phyloP scores from a whole-genome alignment of 2,888 invertebrate genomes.

The Clepsis dumicolana region DNA sequence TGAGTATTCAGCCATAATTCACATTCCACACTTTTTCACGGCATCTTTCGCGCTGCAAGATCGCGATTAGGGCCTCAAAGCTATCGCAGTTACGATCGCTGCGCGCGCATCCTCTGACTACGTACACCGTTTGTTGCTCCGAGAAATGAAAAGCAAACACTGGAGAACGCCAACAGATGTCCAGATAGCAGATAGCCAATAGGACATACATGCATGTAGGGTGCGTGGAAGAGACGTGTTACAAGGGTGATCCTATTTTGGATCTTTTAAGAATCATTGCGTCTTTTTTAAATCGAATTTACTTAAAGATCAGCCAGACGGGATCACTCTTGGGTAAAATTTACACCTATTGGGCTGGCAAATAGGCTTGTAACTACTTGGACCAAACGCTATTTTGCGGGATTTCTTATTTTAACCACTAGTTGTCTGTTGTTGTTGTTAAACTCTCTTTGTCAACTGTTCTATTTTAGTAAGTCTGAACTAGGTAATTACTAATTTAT shows the following conservation, averaged over 20 bases:
- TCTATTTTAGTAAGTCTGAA: too few relatives aligned
- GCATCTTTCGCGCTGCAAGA: conserved; percentile 58
- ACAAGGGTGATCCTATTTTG: background rate
- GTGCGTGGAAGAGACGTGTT: conserved; percentile 18
- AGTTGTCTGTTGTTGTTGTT: too few relatives aligned
- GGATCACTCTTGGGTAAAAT: too few relatives aligned
- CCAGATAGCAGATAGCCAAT: conserved; percentile 86
- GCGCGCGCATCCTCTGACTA: conserved; percentile 72
- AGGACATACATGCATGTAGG: conserved; percentile 62
- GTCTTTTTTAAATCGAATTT: too few relatives aligned
- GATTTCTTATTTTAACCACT: too few relatives aligned
- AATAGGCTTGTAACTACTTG: too few relatives aligned
- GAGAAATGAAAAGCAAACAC: conserved; percentile 85
- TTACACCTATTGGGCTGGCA: too few relatives aligned
- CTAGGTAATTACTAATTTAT: too few relatives aligned
- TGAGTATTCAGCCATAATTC: conserved; percentile 56
- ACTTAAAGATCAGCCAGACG: too few relatives aligned
- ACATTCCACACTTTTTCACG: conserved; percentile 54
- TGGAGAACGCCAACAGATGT: conserved; percentile 79
- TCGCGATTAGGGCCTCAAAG: conserved; percentile 77
- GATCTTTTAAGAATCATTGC: background rate
- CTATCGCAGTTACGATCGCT: conserved; percentile 78
- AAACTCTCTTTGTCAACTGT: too few relatives aligned
- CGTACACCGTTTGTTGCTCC: conserved; percentile 71
- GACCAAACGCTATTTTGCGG: too few relatives aligned